Evolutionary conservation across 2,888 invertebrate species (phyloP).

Genomic region (Protonemura montana): DNA sequence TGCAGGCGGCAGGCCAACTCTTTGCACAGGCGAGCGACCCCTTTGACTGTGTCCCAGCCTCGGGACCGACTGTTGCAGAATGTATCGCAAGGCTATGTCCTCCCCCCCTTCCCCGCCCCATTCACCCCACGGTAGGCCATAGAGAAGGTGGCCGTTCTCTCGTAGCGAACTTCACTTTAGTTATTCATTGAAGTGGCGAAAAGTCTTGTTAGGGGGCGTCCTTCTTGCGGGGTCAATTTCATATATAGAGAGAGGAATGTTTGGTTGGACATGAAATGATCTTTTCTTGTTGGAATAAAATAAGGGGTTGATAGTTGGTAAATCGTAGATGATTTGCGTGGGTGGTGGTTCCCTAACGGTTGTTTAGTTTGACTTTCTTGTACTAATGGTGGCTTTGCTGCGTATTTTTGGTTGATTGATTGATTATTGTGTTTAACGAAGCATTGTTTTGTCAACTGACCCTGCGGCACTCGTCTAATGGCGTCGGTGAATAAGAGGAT

Average conservation of each 20-base stretch:
- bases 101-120: background rate
- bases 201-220: constrained; percentile 7
- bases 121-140: background rate
- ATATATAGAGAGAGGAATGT: background rate
- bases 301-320: background rate
- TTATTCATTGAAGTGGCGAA: constrained; percentile 27
- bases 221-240: constrained; percentile 12
- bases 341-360: too few species aligned
- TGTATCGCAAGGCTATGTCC: background rate
- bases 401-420: too few species aligned
- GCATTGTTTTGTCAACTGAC: too few species aligned
- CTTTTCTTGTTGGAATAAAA: background rate
- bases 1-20: background rate
- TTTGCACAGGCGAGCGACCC: background rate
- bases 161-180: constrained; percentile 13
- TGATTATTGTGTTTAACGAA: too few species aligned
- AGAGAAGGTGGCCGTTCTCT: background rate
- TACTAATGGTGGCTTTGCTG: too few species aligned
- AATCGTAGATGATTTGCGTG: too few species aligned
- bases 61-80: background rate
- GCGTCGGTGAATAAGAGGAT: too few species aligned
- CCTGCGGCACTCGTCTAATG: too few species aligned
- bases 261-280: background rate
- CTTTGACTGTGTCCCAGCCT: background rate
- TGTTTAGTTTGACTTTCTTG: too few species aligned